Base-by-base conservation (phyloP, 2,113 vertebrate species). In the Cinclus mexicanus region DNA sequence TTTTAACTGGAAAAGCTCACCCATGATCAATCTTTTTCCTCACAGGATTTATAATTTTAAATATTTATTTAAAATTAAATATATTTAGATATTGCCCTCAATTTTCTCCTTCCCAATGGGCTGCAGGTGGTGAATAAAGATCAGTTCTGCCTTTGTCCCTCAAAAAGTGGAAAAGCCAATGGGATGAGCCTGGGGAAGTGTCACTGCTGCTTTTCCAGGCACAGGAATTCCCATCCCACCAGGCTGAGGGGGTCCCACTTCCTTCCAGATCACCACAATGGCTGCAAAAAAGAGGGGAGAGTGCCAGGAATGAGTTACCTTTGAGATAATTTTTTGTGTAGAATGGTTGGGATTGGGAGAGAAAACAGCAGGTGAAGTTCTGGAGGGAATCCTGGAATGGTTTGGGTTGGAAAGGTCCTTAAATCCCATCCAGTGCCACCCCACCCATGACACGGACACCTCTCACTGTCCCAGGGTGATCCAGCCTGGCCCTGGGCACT, bases 251-350 rank as follows among this genome's bases (percentile, higher is more conserved):
- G 14, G 1, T 12, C 26, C 70, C 35, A 28, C 7, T 12, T 35
- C 23, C 8, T 75, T 59, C 44, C 72, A 39, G 22, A 52, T 42
- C 60, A n/a, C 16, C 46, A 29, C 6, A 2, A n/a, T 0, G 2
- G 41, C 2, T 28, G 21, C 25, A 23, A 42, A 57, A 35, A 0
- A 23, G 28, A 7, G 26, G n/a, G 20, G 42, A 23, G 26, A 23
- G 59, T 5, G 22, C 11, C 47, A 55, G 41, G 47, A 5, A 1
- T 1, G 33, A 19, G 46, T 35, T 52, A 20, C 7, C 15, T 17
- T 8, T 7, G 6, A 21, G 35, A 39, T 6, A 42, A 23, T 0
- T 33, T 33, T 33, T 41, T 29, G 47, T 0, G 1, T 20, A 9
- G 69, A 55, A 17, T 12, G 16, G 15, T 17, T 35, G 44, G 33